phyloP scores from a whole-genome alignment of 2,113 vertebrate species.

The Lepisosteus osseus region DNA sequence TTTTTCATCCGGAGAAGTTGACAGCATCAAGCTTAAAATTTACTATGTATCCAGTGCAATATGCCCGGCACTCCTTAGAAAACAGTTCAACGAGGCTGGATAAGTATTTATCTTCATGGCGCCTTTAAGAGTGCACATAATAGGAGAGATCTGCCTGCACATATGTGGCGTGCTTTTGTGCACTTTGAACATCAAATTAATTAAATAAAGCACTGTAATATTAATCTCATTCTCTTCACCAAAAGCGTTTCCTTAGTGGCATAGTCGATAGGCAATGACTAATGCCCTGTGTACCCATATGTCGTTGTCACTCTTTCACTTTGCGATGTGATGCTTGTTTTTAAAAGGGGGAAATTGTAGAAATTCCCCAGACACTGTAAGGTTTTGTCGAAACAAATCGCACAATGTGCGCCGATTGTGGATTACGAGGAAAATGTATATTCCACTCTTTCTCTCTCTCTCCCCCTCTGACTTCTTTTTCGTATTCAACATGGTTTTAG shows the following conservation, averaged over 20 bases:
- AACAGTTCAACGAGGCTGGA: not conserved
- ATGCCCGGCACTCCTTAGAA: not conserved
- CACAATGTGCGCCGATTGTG: slow-evolving; percentile 3
- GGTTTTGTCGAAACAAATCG: not conserved
- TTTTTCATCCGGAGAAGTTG: slow-evolving; percentile 1
- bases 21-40: not conserved
- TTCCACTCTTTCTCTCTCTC: slow-evolving; percentile 1
- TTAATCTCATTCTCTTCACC: no score
- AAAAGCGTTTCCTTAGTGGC: no score
- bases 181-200: no score
- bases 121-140: not conserved
- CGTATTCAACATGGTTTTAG: slow-evolving; percentile 13
- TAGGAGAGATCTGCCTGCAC: not conserved
- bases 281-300: no score
- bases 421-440: no score
- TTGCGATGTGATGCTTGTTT: not conserved
- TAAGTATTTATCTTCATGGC: not conserved
- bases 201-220: no score
- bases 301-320: no score
- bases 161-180: no score
- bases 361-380: no score
- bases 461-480: slow-evolving; percentile 5
- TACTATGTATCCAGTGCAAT: slow-evolving; percentile 13
- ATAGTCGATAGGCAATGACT: no score
- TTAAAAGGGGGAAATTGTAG: not conserved